Base-by-base conservation (phyloP, 2,797 vertebrate genomes). In the Melanotaenia trifasciata region DNA sequence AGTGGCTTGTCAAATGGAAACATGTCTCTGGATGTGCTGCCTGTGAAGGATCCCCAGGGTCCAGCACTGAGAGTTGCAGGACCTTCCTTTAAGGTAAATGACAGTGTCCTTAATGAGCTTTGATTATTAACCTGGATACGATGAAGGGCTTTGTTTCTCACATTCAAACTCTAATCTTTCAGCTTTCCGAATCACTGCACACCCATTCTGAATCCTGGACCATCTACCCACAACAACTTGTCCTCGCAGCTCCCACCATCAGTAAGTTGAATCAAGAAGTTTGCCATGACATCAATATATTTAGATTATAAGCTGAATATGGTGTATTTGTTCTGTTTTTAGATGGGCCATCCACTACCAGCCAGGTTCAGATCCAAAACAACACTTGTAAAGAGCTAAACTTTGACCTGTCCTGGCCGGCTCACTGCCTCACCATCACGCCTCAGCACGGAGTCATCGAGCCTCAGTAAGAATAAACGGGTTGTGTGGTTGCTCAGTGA, bases 401-500 rank as follows among this genome's bases (percentile, higher is more conserved):
- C 61, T 99, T 98, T 94, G 97, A 99, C 64, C 89, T 99, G 54
- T 98, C 96, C 0, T 99, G 98, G 98, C 97, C 98, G 0, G 97
- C 97, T 64, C 97, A 98, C 84, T 98, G 96, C 82, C 95, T 99
- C 66, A 98, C 96, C 18, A 90, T 99, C 87, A 98, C 97, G 7
- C 98, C 98, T 36, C 97, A 99, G 63, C 96, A 96, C 45, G 98
- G 98, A 78, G 78, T 89, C 74, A 90, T 99, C 3, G 94, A 96
- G 58, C 95, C 98, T 45, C 86, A 95, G 98, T 99, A 96, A 91
- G 96, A 91, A 45, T 24, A 50, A 33, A 26, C 12, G 45, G 22
- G 8, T 16, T 43, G 4, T 8, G n/a, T 24, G 8, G 2, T 67
- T 22, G 5, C 13, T 69, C 0, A 40, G 0, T 74, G 1, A 62